Evolutionary conservation across 2,888 invertebrate species (phyloP).

Genomic region (Drosophila parthenogenetica): DNA sequence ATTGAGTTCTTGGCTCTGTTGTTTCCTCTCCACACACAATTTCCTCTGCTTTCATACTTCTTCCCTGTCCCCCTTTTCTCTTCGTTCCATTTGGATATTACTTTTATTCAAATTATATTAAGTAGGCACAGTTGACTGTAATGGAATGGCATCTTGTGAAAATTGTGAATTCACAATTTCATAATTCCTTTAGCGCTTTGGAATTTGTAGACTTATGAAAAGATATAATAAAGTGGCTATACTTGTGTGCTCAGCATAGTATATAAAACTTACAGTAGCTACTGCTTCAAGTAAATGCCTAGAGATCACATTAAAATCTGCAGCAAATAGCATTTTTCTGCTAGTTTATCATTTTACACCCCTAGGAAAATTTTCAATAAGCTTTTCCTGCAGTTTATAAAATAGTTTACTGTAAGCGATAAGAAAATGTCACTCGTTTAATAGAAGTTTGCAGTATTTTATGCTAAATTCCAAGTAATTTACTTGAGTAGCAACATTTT

Average conservation of each 20-base stretch:
- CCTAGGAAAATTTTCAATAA: neutral
- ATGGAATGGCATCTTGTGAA: conserved; percentile 50
- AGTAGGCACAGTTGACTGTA: conserved; percentile 59
- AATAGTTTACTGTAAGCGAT: no score
- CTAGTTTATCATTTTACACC: neutral
- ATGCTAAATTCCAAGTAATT: conserved; percentile 7
- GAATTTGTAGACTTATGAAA: conserved; percentile 15
- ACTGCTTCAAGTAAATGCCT: neutral
- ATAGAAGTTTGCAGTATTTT: conserved; percentile 1
- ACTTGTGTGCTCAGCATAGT: conserved; percentile 5
- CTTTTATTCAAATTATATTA: conserved; percentile 73
- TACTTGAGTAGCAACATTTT: conserved; percentile 2
- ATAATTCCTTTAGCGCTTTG: conserved; percentile 40
- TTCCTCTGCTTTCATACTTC: conserved; percentile 24
- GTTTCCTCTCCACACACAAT: conserved; percentile 28
- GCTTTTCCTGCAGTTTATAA: no score
- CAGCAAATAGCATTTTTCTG: neutral
- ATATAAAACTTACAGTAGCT: neutral
- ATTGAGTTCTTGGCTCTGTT: conserved; percentile 41
- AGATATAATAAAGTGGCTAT: conserved; percentile 2
- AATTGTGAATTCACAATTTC: conserved; percentile 57
- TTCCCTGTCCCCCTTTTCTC: neutral
- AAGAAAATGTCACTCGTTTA: neutral
- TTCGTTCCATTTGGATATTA: conserved; percentile 62
- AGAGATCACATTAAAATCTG: neutral